These are phyloP conservation scores for Halocaridina rubra DNA, from an alignment of 2,888 invertebrate genomes.

Conservation along the genomic window DNA sequence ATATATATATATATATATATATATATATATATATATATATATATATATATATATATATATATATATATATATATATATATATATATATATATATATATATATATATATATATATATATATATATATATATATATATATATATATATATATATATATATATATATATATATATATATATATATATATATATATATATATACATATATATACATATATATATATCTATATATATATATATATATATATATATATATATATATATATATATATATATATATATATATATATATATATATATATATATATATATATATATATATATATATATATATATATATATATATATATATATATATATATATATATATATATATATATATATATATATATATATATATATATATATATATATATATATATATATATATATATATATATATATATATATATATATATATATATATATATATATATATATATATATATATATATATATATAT, in stretches of 20 bases:
- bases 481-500: neutral
- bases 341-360: neutral
- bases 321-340: neutral
- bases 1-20: too few relatives aligned
- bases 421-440: neutral
- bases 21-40: too few relatives aligned
- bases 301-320: neutral
- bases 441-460: neutral
- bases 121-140: conserved; percentile 15
- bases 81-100: too few relatives aligned
- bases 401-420: neutral
- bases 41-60: too few relatives aligned
- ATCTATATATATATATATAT: too few relatives aligned
- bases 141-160: conserved; percentile 23
- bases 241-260: neutral
- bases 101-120: too few relatives aligned
- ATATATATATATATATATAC: neutral
- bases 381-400: neutral
- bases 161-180: conserved; percentile 10
- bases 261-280: neutral
- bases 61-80: too few relatives aligned
- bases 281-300: neutral
- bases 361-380: neutral
- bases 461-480: neutral
- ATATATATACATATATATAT: too few relatives aligned